Evolutionary conservation across 2,113 vertebrate genomes (phyloP).

Genomic region (Bostrychus sinensis): DNA sequence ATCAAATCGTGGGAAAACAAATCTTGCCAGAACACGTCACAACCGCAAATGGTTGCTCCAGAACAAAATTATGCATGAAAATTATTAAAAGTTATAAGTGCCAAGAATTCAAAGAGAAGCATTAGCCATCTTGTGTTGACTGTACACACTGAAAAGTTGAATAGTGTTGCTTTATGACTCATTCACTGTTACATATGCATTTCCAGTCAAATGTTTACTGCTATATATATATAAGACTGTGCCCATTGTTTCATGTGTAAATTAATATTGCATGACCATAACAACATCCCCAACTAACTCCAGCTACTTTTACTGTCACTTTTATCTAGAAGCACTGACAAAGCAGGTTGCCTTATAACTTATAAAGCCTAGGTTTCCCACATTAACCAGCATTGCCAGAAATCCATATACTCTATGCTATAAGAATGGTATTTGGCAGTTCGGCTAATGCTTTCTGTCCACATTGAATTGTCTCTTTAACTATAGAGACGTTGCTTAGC

Average conservation of each 20-base stretch:
- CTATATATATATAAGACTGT: background rate
- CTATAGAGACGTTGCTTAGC: slow-evolving; percentile 22
- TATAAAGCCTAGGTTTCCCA: too few species aligned
- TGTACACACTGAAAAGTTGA: too few species aligned
- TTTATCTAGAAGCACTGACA: background rate
- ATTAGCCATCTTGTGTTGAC: background rate
- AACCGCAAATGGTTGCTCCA: background rate
- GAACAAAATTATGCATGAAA: background rate
- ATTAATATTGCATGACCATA: background rate
- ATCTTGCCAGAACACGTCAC: background rate
- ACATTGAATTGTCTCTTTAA: slow-evolving; percentile 13
- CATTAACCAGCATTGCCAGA: too few species aligned
- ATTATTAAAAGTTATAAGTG: background rate
- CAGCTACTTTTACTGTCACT: background rate
- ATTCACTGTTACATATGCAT: background rate
- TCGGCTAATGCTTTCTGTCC: too few species aligned
- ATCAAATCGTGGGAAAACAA: background rate
- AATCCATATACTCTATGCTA: too few species aligned
- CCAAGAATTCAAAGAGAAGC: background rate
- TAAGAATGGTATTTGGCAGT: too few species aligned
- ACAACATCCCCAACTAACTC: background rate
- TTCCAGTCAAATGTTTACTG: background rate
- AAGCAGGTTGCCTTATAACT: slow-evolving; percentile 12
- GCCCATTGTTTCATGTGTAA: background rate
- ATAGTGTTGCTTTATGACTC: too few species aligned